These are phyloP conservation scores for Hylia prasina DNA, from an alignment of 2,113 vertebrate genomes.

Conservation along the genomic window DNA sequence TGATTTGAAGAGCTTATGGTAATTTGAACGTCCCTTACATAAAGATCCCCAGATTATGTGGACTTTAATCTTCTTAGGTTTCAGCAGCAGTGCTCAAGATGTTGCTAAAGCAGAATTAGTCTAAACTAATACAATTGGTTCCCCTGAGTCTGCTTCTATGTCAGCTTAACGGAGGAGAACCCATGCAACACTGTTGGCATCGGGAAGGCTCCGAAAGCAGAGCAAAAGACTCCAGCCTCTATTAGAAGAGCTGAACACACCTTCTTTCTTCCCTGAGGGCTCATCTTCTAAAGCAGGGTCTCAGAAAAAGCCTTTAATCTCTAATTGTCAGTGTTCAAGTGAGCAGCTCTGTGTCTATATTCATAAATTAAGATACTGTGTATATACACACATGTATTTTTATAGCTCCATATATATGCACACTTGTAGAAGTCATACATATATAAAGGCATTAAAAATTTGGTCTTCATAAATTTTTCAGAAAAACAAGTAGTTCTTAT, in stretches of 20 bases:
- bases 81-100: constrained; percentile 6
- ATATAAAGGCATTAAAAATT: background rate
- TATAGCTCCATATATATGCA: background rate
- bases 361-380: background rate
- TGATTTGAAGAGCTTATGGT: constrained; percentile 20
- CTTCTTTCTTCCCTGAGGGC: background rate
- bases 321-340: background rate
- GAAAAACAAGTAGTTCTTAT: background rate
- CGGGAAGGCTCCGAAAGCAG: background rate
- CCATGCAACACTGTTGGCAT: background rate
- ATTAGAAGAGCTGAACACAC: background rate
- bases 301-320: background rate
- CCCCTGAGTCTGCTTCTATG: background rate
- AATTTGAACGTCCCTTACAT: constrained; percentile 36
- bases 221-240: background rate
- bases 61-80: constrained; percentile 47
- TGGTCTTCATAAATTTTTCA: background rate
- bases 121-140: constrained; percentile 10
- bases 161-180: background rate
- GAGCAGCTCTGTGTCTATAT: background rate
- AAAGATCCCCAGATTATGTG: constrained; percentile 37
- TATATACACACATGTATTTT: background rate
- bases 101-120: constrained; percentile 9
- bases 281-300: background rate
- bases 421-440: background rate